Base-by-base conservation (phyloP, 2,797 vertebrate genomes). In the Choloepus didactylus region DNA sequence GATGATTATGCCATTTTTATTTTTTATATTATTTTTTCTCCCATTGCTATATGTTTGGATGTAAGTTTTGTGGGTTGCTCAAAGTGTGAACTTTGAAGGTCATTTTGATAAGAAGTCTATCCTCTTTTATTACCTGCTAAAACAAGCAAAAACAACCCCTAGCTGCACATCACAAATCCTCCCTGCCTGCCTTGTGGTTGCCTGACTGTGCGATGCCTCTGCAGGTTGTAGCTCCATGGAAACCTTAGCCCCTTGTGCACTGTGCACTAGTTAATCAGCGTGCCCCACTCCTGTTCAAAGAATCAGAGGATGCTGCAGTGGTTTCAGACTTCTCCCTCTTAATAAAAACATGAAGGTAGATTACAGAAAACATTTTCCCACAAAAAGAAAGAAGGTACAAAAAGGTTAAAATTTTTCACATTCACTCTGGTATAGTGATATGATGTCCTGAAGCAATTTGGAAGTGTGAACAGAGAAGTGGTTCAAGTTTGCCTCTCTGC, bases 61-160 rank as follows among this genome's bases (percentile, higher is more conserved):
- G 12, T 59, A 41, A 46, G 51, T 0, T 80, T 25, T 66, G 21
- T 76, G 59, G 19, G 6, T 66, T 18, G 10, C 6, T 85, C 76
- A 69, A 62, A 62, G 4, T 60, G 8, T 70, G 10, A 76, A 51
- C 9, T 91, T 60, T 31, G 38, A 92, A 80, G 41, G 54, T n/a
- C 38, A 76, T 87, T 88, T 84, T 84, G 56, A 69, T 27, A 23
- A 64, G 25, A 92, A 41, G 14, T 79, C 76, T 67, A 76, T 18
- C 9, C 19, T 69, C 21, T 77, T 69, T 51, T 15, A 59, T 46
- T 86, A 84, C 8, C 19, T 90, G 35, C 56, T 79, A 44, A 44
- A 72, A 44, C 38, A 44, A 66, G 16, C 4, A 67, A 23, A 44
- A 62, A n/a, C 54, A 56, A 56, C 54, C 54, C 18, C 44, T 46